Base-by-base conservation (phyloP, 1,140 invertebrate species). In the Hylaeus volcanicus region DNA sequence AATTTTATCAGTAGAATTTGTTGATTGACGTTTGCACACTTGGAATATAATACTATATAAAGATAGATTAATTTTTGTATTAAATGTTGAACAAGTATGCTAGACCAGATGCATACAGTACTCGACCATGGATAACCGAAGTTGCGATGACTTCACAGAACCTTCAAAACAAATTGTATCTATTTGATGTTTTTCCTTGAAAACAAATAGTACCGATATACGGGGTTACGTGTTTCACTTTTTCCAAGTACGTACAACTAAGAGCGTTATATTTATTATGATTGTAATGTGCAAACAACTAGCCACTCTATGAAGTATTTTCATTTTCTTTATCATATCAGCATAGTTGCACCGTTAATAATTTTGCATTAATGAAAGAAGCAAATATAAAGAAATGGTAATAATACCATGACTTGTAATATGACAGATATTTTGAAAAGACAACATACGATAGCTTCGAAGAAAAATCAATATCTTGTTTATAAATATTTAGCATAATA, bases 61-160 rank as follows among this genome's bases (percentile, higher is more conserved):
- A 76, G 75, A 81, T 87, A 88, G 84, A 83, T 78, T 85, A 88
- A 88, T 85, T 87, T 88, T 88, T 87, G 75, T 88, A 88, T 88
- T 88, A 83, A 88, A 87, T 85, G 82, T 88, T 88, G 77, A 83
- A 73, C 15, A 61, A 77, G 74, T 83, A 83, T 72, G 55, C 12
- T 74, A 58, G 58, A 77, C 14, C 55, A 70, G 60, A 53, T 39
- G 71, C 58, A 56, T 75, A 75, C 55, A 74, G 76, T 72, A 61
- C 68, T 60, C 70, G 41, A 43, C 14, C 70, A 70, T 65, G 26
- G 63, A 51, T 65, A 66, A 81, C 45, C 43, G 53, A 69, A 51
- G 53, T 37, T 6, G 26, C 43, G 78, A 78, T 72, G 61, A 71
- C 39, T 72, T 72, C n/a, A 72, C n/a, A 56, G 70, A 53, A 71